Conservation (phyloP, 2,888 invertebrate genomes). For the Athalia cordata region DNA sequence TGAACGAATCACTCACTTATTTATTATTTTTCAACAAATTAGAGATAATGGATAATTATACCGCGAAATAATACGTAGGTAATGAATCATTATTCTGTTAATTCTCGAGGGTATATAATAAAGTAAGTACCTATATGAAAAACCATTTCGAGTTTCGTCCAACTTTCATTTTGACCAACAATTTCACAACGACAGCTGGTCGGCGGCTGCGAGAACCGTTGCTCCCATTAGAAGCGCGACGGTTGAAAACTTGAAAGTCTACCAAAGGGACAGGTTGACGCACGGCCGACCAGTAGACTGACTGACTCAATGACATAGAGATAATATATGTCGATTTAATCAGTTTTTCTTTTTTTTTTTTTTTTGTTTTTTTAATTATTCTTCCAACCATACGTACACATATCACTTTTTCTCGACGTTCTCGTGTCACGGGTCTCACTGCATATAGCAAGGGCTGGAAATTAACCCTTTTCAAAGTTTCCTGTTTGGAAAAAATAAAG, state of each 20-base stretch:
- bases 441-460: neutral
- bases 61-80: too few relatives aligned
- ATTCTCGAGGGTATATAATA: slow-evolving; percentile 6
- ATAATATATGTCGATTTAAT: slow-evolving; percentile 39
- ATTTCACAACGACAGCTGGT: slow-evolving; percentile 72
- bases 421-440: neutral
- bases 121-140: slow-evolving; percentile 41
- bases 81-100: neutral
- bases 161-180: slow-evolving; percentile 72
- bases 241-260: slow-evolving; percentile 51
- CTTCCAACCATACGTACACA: neutral
- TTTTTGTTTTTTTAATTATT: neutral
- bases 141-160: slow-evolving; percentile 61
- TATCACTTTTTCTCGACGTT: neutral
- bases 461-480: neutral
- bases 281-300: slow-evolving; percentile 21
- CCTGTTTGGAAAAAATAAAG: neutral
- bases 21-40: too few relatives aligned
- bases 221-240: slow-evolving; percentile 65
- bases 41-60: too few relatives aligned
- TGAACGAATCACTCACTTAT: too few relatives aligned
- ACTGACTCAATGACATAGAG: slow-evolving; percentile 28
- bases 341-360: slow-evolving; percentile 6
- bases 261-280: slow-evolving; percentile 45
- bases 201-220: slow-evolving; percentile 72